These are phyloP conservation scores for Andricus quercusramuli DNA, from an alignment of 2,888 invertebrate species.

Conservation along the genomic window DNA sequence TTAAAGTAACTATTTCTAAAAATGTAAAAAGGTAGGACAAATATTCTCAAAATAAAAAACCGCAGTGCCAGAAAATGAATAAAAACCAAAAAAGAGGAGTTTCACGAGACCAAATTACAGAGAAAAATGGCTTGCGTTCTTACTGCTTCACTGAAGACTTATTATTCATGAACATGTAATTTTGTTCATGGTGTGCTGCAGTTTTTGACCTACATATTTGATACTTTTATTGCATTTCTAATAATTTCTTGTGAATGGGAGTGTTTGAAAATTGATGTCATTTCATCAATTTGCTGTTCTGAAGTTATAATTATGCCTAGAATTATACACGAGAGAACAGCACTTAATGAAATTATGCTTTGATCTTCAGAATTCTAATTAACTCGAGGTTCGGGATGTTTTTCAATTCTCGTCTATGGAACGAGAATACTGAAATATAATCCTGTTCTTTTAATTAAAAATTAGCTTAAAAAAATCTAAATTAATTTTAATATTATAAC, in stretches of 20 bases:
- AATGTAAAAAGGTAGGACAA: neutral
- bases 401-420: neutral
- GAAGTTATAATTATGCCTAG: no score
- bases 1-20: neutral
- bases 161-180: neutral
- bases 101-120: constrained; percentile 19
- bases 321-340: constrained; percentile 8
- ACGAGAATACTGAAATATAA: neutral
- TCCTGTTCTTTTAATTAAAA: neutral
- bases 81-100: neutral
- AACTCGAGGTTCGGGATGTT: neutral
- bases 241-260: constrained; percentile 4
- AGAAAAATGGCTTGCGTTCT: neutral
- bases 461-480: neutral
- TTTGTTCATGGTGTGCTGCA: neutral
- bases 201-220: constrained; percentile 5
- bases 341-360: neutral
- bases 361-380: neutral
- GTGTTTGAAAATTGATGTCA: constrained; percentile 23
- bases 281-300: neutral
- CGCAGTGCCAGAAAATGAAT: neutral
- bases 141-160: constrained; percentile 1
- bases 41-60: neutral
- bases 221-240: constrained; percentile 18
- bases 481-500: neutral